These are phyloP conservation scores for Ameiurus melas DNA, from an alignment of 2,113 vertebrate species.

Conservation along the genomic window DNA sequence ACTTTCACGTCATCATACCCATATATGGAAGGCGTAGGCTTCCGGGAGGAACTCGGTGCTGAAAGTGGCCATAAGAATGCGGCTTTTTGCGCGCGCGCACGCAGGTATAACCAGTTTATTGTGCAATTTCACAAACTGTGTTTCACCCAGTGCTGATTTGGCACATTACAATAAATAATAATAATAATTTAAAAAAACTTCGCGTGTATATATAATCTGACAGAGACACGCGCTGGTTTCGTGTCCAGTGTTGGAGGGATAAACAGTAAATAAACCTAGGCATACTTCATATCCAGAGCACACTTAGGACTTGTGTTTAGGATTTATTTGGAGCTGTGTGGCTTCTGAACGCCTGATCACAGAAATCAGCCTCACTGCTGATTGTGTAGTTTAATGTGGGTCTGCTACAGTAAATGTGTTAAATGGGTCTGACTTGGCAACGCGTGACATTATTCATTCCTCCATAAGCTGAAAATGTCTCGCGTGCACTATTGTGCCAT, in stretches of 20 bases:
- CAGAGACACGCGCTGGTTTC: not conserved
- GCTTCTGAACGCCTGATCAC: not conserved
- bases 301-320: not conserved
- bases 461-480: not conserved
- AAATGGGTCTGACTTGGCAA: not conserved
- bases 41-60: constrained; percentile 55
- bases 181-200: too few relatives aligned
- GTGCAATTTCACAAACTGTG: not conserved
- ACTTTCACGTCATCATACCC: constrained; percentile 65
- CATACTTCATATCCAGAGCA: not conserved
- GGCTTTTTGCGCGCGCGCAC: not conserved
- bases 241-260: not conserved
- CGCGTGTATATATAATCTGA: too few relatives aligned
- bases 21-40: constrained; percentile 66
- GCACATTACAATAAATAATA: not conserved
- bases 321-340: not conserved
- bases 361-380: not conserved
- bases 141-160: constrained; percentile 5
- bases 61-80: not conserved
- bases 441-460: not conserved
- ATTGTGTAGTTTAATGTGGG: not conserved
- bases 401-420: not conserved
- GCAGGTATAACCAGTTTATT: constrained; percentile 2
- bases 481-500: not conserved
- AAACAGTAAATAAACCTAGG: not conserved